Base-by-base conservation (phyloP, 2,797 vertebrate genomes). In the Synaphobranchus kaupii region DNA sequence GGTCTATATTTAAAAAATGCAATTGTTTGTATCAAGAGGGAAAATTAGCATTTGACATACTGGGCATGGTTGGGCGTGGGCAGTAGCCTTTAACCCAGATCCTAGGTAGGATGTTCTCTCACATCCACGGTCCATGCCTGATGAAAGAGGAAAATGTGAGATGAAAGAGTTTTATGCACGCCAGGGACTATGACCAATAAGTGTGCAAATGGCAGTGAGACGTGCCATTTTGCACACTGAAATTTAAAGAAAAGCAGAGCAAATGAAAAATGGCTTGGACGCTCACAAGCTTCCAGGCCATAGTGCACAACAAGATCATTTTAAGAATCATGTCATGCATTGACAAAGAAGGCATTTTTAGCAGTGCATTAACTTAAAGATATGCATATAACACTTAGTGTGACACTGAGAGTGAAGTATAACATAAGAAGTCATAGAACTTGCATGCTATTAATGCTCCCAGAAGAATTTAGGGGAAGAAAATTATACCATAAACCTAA, bases 91-190 rank as follows among this genome's bases (percentile, higher is more conserved):
- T 63, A 63, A 63, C 58, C 58, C 7, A 63, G 17, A 63, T 63
- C 58, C 58, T 20, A 5, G 22, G 66, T 31, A 31, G 28, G 25
- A 71, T 71, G 66, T 28, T 71, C 28, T n/a, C 28, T 9, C 12
- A 31, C 8, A 13, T 71, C 66, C 66, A 34, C 13, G 13, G 31
- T 39, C 71, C 13, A 39, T 73, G 71, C 31, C 2, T 73, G 71
- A 73, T 28, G 5, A 66, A 66, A n/a, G 63, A 66, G 63, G 71
- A 39, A 34, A 73, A 73, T 73, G 71, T 8, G 31, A 39, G 28
- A 73, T 73, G 71, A 73, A 73, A 39, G 71, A 73, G 20, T 73
- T 73, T 73, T 73, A 73, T 73, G 31, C 34, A 39, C 39, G 71
- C 28, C 58, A 68, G 28, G 66, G 66, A 68, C 66, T 68, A 31